Conservation (phyloP, 2,888 invertebrate genomes). For the Dugesia japonica region DNA sequence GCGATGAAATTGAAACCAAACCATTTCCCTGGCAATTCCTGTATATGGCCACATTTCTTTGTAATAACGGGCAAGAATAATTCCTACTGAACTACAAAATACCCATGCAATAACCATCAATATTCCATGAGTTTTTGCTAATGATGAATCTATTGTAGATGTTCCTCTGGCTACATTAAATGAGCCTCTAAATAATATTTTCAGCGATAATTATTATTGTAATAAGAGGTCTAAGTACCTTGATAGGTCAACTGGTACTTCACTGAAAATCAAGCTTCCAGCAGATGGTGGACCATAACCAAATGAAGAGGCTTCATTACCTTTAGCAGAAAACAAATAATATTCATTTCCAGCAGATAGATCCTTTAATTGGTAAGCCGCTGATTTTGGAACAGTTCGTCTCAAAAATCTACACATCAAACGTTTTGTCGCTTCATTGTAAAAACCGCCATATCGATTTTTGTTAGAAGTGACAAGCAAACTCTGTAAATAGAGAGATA, state of each 20-base stretch:
- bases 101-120: constrained; percentile 48
- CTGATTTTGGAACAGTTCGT: not conserved
- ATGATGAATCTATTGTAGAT: not conserved
- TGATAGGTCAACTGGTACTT: not conserved
- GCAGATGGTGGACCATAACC: not conserved
- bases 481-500: too few relatives aligned
- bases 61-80: constrained; percentile 45
- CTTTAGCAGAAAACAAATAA: not conserved
- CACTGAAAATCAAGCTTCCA: not conserved
- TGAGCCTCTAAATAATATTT: not conserved
- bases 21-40: constrained; percentile 39
- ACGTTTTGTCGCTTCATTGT: not conserved
- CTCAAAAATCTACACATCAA: not conserved
- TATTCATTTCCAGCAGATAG: not conserved
- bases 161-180: not conserved
- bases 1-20: constrained; percentile 46
- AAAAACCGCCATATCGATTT: not conserved
- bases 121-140: constrained; percentile 38
- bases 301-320: not conserved
- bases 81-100: constrained; percentile 42
- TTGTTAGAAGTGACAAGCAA: not conserved
- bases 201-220: not conserved
- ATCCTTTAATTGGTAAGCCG: not conserved
- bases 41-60: constrained; percentile 44
- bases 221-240: not conserved